Percentiles rank a stretch among this genome's conserved stretches.
These are phyloP conservation scores for Mythimna vitellina DNA, from an alignment of 2,888 invertebrate species.

Conservation along the genomic window DNA sequence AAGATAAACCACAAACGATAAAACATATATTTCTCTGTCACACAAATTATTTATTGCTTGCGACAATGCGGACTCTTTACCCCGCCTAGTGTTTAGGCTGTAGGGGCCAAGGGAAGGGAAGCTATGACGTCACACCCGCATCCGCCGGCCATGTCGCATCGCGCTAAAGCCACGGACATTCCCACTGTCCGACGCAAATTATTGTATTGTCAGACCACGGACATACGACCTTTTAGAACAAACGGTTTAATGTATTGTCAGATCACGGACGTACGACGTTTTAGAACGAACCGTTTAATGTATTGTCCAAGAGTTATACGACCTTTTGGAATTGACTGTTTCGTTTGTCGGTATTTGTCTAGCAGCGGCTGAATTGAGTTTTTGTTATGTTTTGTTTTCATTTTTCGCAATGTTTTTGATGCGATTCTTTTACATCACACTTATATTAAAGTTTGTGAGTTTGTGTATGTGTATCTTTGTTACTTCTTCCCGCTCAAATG, in stretches of 20 bases:
- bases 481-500: too few relatives aligned
- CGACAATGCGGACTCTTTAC: slow-evolving; percentile 54
- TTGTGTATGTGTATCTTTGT: too few relatives aligned
- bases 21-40: slow-evolving; percentile 43
- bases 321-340: slow-evolving; percentile 4
- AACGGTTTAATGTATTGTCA: slow-evolving; percentile 31
- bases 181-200: slow-evolving; percentile 70
- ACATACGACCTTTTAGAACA: slow-evolving; percentile 32
- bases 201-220: slow-evolving; percentile 63
- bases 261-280: slow-evolving; percentile 26
- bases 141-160: slow-evolving; percentile 77
- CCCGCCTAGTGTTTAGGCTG: slow-evolving; percentile 55
- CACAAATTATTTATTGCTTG: slow-evolving; percentile 43
- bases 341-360: slow-evolving; percentile 48
- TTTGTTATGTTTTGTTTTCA: background rate
- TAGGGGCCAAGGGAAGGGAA: slow-evolving; percentile 63
- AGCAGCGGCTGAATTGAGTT: slow-evolving; percentile 5
- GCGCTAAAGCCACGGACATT: slow-evolving; percentile 75
- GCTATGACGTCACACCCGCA: slow-evolving; percentile 82
- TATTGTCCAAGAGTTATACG: too few relatives aligned
- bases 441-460: too few relatives aligned
- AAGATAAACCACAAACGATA: slow-evolving; percentile 34
- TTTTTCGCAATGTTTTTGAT: background rate
- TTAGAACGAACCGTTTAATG: slow-evolving; percentile 1
- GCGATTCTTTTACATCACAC: background rate